These are phyloP conservation scores for Parapsyche elsis DNA, from an alignment of 1,140 invertebrate species.

Conservation along the genomic window DNA sequence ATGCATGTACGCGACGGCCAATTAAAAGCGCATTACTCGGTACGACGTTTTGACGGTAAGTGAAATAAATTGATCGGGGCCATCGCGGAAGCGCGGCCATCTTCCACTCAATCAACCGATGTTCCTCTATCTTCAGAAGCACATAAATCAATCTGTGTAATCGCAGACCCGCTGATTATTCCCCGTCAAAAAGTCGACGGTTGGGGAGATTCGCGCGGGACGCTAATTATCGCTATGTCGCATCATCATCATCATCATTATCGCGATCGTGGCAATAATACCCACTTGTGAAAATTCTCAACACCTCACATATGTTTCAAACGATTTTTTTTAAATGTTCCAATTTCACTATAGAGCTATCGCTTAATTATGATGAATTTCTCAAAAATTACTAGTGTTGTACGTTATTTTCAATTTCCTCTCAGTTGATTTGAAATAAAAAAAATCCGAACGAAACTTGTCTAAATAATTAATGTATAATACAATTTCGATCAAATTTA, in stretches of 20 bases:
- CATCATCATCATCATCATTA: slow-evolving; percentile 11
- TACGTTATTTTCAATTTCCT: too few relatives aligned
- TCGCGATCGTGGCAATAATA: neutral
- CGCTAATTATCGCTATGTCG: neutral
- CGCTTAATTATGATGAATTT: too few relatives aligned
- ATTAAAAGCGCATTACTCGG: slow-evolving; percentile 17
- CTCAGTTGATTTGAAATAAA: too few relatives aligned
- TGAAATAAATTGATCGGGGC: slow-evolving; percentile 16
- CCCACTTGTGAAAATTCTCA: too few relatives aligned
- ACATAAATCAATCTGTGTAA: slow-evolving; percentile 38
- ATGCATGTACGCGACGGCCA: neutral
- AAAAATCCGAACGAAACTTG: too few relatives aligned
- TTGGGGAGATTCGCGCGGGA: neutral
- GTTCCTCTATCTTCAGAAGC: slow-evolving; percentile 9
- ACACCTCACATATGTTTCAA: too few relatives aligned
- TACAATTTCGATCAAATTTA: too few relatives aligned
- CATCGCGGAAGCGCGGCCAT: neutral
- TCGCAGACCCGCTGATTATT: slow-evolving; percentile 1
- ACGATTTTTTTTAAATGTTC: too few relatives aligned
- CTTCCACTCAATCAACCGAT: too few relatives aligned
- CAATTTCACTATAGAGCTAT: too few relatives aligned
- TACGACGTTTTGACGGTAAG: slow-evolving; percentile 6
- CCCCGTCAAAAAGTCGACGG: neutral
- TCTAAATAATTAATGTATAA: too few relatives aligned
- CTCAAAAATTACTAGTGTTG: too few relatives aligned